A percentile compares a stretch with the other conserved stretches of the same genome.
phyloP scores from a whole-genome alignment of 37 sponge, comb jelly and placozoan species.

The Ianthella basta region DNA sequence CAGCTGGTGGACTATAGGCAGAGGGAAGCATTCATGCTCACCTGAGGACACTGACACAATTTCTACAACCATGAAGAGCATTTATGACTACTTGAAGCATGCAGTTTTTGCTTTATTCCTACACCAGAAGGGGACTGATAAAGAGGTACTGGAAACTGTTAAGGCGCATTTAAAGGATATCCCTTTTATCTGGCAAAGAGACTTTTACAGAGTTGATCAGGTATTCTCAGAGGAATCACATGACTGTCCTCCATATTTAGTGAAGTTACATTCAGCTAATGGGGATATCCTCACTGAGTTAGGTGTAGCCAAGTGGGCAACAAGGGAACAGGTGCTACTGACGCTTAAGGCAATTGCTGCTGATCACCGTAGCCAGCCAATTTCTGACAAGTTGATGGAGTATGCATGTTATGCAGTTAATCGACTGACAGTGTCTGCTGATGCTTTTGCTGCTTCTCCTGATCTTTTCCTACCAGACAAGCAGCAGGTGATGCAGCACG shows the following conservation, averaged over 20 bases:
- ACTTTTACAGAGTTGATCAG: constrained; percentile 24
- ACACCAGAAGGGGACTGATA: neutral
- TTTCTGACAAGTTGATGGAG: neutral
- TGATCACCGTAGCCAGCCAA: neutral
- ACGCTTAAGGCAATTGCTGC: neutral
- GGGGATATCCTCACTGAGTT: constrained; percentile 33
- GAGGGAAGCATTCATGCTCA: neutral
- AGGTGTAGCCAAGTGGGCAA: constrained; percentile 22
- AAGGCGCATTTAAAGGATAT: constrained; percentile 1
- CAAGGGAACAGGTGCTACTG: neutral
- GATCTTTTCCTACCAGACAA: constrained; percentile 57
- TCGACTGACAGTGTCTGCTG: neutral
- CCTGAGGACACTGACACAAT: neutral
- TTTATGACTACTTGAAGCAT: neutral
- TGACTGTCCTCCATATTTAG: constrained; percentile 43
- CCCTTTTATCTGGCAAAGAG: constrained; percentile 59
- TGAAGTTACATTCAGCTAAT: constrained; percentile 19
- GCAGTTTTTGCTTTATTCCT: neutral
- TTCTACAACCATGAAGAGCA: neutral
- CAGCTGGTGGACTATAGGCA: neutral
- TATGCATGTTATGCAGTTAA: neutral
- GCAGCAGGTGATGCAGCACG: constrained; percentile 39
- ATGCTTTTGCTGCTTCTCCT: neutral
- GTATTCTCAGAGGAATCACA: constrained; percentile 13
- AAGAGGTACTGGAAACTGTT: neutral